Percentiles rank a stretch among this genome's conserved stretches.
Conservation (phyloP, 2,113 vertebrate species). For the Oceanites oceanicus region DNA sequence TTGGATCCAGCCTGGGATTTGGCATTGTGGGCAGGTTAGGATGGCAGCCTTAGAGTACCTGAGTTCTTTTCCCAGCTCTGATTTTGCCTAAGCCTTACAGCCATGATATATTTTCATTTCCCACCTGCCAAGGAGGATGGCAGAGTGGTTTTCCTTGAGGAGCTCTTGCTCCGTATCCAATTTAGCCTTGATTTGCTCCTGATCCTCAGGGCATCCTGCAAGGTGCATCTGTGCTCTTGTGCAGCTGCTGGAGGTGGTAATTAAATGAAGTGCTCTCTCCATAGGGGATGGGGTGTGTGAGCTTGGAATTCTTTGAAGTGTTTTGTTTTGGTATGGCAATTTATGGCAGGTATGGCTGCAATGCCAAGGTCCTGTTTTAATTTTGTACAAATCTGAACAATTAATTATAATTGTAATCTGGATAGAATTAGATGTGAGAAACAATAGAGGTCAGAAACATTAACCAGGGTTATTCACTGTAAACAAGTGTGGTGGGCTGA, state of each 20-base stretch:
- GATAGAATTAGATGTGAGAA: background rate
- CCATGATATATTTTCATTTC: background rate
- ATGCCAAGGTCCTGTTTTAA: background rate
- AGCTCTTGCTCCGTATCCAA: background rate
- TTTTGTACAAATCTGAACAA: background rate
- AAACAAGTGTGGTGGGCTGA: background rate
- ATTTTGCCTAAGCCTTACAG: background rate
- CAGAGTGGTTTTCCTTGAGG: conserved; percentile 28
- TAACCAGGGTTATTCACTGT: background rate
- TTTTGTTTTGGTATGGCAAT: conserved; percentile 4
- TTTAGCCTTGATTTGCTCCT: conserved; percentile 25
- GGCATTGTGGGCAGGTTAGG: background rate
- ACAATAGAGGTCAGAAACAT: background rate
- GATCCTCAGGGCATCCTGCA: background rate
- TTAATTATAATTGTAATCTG: background rate
- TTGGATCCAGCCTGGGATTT: background rate
- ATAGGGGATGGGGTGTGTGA: background rate
- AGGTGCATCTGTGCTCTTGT: background rate
- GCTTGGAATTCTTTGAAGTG: background rate
- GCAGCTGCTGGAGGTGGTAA: background rate
- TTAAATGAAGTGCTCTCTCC: background rate
- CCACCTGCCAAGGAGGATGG: background rate
- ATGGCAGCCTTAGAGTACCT: background rate
- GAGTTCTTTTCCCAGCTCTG: background rate
- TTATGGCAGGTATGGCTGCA: background rate